A percentile compares a stretch with the other conserved stretches of the same genome.
phyloP scores from a whole-genome alignment of 2,888 invertebrate genomes.

The Ommatoiulus sabulosus region DNA sequence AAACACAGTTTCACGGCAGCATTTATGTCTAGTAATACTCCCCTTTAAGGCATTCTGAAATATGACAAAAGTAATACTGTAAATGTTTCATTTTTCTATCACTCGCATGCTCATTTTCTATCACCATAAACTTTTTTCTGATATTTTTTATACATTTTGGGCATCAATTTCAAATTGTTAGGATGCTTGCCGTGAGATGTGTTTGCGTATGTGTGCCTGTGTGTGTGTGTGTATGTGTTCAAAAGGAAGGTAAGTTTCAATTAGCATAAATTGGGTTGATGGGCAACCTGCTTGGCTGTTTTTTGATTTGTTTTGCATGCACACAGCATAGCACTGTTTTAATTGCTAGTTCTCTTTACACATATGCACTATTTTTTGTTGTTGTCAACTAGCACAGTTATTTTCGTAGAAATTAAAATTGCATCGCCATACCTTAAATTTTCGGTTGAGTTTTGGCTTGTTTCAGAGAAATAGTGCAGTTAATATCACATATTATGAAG shows the following conservation, averaged over 20 bases:
- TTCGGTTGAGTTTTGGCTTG: not conserved
- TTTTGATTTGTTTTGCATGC: not conserved
- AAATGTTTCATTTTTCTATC: not conserved
- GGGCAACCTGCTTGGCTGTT: slow-evolving; percentile 27
- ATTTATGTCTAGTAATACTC: not conserved
- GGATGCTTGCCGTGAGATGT: not conserved
- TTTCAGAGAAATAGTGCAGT: no score
- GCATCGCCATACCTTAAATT: not conserved
- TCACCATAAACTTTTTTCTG: not conserved
- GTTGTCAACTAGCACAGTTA: not conserved
- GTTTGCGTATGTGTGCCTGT: slow-evolving; percentile 25
- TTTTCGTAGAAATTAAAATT: not conserved
- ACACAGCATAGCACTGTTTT: slow-evolving; percentile 15
- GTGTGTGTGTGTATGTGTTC: not conserved
- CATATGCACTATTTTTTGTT: not conserved
- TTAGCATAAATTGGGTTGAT: slow-evolving; percentile 3
- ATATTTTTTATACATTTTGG: not conserved
- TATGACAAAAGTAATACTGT: no score
- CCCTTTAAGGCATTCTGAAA: not conserved
- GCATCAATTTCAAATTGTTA: slow-evolving; percentile 19
- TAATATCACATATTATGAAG: no score
- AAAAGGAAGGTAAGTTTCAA: slow-evolving; percentile 12
- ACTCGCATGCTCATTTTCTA: not conserved
- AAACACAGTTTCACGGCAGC: slow-evolving; percentile 37
- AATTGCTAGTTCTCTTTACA: not conserved